phyloP scores from a whole-genome alignment of 2,797 vertebrate genomes.

The Betta splendens region DNA sequence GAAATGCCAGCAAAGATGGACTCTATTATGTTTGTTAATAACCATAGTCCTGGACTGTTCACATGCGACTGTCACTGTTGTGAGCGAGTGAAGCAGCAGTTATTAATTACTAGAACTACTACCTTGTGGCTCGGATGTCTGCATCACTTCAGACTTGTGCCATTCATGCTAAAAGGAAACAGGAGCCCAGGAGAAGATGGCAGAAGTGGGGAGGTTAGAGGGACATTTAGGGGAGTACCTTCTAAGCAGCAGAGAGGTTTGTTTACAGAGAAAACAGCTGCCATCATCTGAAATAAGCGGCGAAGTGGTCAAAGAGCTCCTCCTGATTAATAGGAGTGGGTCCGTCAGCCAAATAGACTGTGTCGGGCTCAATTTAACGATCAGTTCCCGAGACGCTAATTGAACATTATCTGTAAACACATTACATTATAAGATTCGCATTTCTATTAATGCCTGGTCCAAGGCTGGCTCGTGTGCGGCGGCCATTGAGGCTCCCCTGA shows the following conservation, averaged over 20 bases:
- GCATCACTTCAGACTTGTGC: too few species aligned
- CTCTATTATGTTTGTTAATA: neutral
- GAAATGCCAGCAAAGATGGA: neutral
- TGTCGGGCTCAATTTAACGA: constrained; percentile 22
- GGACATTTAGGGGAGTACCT: constrained; percentile 14
- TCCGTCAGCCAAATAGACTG: constrained; percentile 31
- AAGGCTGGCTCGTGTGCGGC: constrained; percentile 16
- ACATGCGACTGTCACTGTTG: too few species aligned
- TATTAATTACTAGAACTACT: too few species aligned
- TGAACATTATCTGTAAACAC: constrained; percentile 29
- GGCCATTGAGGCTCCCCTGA: constrained; percentile 10
- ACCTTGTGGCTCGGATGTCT: too few species aligned
- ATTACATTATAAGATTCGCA: constrained; percentile 18
- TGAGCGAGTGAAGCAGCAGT: too few species aligned
- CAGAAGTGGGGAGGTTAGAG: neutral
- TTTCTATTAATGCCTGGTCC: constrained; percentile 11
- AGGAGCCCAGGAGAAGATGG: neutral
- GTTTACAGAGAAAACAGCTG: constrained; percentile 33
- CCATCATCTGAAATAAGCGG: constrained; percentile 42
- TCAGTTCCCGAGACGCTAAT: constrained; percentile 40
- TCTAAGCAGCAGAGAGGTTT: constrained; percentile 24
- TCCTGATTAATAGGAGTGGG: constrained; percentile 41
- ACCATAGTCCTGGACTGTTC: constrained; percentile 14
- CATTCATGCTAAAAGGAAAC: constrained; percentile 1
- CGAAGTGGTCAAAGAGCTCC: constrained; percentile 44